Conservation (phyloP, 2,888 invertebrate genomes). For the Margaritifera margaritifera region DNA sequence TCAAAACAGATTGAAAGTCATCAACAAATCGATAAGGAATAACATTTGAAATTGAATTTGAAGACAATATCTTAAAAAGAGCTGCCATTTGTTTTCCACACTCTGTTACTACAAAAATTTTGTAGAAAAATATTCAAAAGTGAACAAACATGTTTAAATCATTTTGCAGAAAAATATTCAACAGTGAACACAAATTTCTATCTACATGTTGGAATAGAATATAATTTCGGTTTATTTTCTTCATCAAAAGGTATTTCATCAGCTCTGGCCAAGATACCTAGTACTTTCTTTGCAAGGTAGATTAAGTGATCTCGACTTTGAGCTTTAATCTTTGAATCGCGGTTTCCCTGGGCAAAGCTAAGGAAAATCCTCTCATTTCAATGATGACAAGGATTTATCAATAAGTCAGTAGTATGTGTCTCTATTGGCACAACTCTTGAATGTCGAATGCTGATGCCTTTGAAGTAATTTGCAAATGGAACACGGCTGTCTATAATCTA, state of each 20-base stretch:
- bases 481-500: constrained; percentile 13
- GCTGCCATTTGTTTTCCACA: no score
- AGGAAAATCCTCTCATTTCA: constrained; percentile 10
- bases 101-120: no score
- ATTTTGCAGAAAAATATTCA: neutral
- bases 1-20: neutral
- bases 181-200: neutral
- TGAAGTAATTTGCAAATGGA: constrained; percentile 9
- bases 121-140: no score
- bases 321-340: neutral
- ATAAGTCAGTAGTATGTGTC: neutral
- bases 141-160: no score
- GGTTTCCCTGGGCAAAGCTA: neutral
- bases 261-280: neutral
- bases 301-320: neutral
- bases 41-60: constrained; percentile 2
- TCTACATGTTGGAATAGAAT: constrained; percentile 2
- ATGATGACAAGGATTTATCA: constrained; percentile 3
- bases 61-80: neutral
- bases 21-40: neutral
- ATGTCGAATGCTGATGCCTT: constrained; percentile 10
- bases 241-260: constrained; percentile 1
- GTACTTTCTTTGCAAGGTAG: no score
- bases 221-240: constrained; percentile 3
- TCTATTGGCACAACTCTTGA: constrained; percentile 10